Evolutionary conservation across 2,888 invertebrate species (phyloP).

Genomic region (Busseola fusca): DNA sequence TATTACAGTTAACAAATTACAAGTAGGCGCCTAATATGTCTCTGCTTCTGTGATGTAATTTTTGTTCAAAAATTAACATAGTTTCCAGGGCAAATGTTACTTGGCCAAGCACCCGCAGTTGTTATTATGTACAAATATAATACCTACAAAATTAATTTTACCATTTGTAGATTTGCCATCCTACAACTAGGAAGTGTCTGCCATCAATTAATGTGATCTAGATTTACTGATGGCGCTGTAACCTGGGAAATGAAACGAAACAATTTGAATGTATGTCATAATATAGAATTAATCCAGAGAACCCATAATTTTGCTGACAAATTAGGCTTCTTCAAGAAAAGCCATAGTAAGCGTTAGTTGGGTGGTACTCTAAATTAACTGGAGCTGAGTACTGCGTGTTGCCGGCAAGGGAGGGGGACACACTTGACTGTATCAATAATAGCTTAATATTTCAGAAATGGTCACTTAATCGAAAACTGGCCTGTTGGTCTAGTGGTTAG

Average conservation of each 20-base stretch:
- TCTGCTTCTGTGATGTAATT: constrained; percentile 57
- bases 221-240: constrained; percentile 30
- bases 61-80: constrained; percentile 63
- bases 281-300: not conserved
- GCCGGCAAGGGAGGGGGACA: too few relatives aligned
- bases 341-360: too few relatives aligned
- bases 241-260: constrained; percentile 43
- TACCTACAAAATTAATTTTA: constrained; percentile 51
- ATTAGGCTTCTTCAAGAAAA: too few relatives aligned
- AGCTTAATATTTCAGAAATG: too few relatives aligned
- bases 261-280: constrained; percentile 10
- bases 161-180: constrained; percentile 36
- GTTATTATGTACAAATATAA: constrained; percentile 54
- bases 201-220: constrained; percentile 43
- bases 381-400: too few relatives aligned
- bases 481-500: too few relatives aligned
- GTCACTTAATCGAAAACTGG: too few relatives aligned
- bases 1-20: constrained; percentile 58
- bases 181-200: constrained; percentile 49
- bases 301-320: not conserved
- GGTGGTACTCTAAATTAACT: not conserved
- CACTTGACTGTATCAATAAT: too few relatives aligned
- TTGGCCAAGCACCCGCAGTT: constrained; percentile 49
- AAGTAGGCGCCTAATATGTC: constrained; percentile 57
- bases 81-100: constrained; percentile 65